Evolutionary conservation across 2,888 invertebrate species (phyloP), one percentile per base, ranked within the genome.

Genomic region (Hoplodrina ambigua): DNA sequence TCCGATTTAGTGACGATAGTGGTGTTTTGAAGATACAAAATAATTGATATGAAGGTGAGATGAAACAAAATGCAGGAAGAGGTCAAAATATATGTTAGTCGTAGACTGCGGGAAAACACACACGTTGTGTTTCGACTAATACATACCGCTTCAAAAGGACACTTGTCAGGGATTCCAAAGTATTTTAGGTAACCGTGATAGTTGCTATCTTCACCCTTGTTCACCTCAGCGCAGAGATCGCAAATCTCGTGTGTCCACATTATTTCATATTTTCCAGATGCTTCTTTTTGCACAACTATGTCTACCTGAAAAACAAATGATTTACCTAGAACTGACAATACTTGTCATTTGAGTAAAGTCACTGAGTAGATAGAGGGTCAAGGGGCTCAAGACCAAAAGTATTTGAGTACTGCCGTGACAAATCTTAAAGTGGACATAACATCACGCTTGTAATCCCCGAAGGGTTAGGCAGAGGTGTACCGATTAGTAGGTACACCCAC

Each of bases 101-200:
- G n/a, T n/a, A n/a, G n/a, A n/a, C n/a, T n/a, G n/a, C n/a, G n/a
- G n/a, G n/a, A n/a, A n/a, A n/a, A n/a, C n/a, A n/a, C n/a, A n/a
- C n/a, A n/a, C n/a, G n/a, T n/a, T 30, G 5, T 30, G 30, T 30
- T 5, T 4, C 30, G 44, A 44, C 13, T 46, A 41, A 44, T 74
- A 88, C 90, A 87, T 83, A 94, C 94, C 46, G 90, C 78, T 63
- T 75, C 78, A 78, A 93, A 85, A 4, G 93, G 93, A 60, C 94
- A 93, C 0, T 65, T 15, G 0, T 75, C 75, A 1, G 93, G 92
- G 7, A 93, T 75, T 0, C 81, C 88, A n/a, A 93, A 86, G 68
- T 85, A 84, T 44, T 87, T 80, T 3, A 92, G 50, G 52, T 91
- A 91, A 4, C 67, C 56, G 10, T 78, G 60, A 61, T 91, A 93